These are phyloP conservation scores for Machimus rusticus DNA, from an alignment of 2,888 invertebrate species.

Conservation along the genomic window DNA sequence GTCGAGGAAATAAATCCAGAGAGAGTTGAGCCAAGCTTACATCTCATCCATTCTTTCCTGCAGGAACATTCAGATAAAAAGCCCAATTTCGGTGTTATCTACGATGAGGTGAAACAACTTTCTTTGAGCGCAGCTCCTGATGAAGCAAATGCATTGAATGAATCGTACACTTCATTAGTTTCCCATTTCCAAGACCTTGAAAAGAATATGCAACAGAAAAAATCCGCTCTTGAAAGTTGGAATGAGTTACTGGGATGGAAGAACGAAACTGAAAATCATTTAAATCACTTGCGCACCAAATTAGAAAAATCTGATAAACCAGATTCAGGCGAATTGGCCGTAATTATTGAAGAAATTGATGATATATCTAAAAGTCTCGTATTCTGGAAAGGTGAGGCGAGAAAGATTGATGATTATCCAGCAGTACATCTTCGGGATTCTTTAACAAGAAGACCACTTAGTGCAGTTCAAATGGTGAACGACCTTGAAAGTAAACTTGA, in stretches of 20 bases:
- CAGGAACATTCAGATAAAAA: slow-evolving; percentile 88
- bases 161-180: slow-evolving; percentile 78
- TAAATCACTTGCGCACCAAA: slow-evolving; percentile 82
- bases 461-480: slow-evolving; percentile 75
- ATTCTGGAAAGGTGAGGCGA: slow-evolving; percentile 75
- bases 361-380: slow-evolving; percentile 72
- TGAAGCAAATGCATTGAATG: slow-evolving; percentile 76
- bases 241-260: slow-evolving; percentile 83
- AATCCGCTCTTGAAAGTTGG: slow-evolving; percentile 81
- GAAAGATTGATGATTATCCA: slow-evolving; percentile 73
- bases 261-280: slow-evolving; percentile 78
- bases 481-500: slow-evolving; percentile 77
- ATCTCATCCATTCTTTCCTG: slow-evolving; percentile 79
- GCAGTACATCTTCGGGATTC: slow-evolving; percentile 75
- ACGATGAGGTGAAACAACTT: slow-evolving; percentile 83
- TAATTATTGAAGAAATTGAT: slow-evolving; percentile 74
- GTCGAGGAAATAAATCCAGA: slow-evolving; percentile 83
- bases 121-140: slow-evolving; percentile 74
- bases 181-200: slow-evolving; percentile 80
- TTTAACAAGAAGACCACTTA: slow-evolving; percentile 73
- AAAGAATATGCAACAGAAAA: slow-evolving; percentile 76
- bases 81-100: slow-evolving; percentile 78
- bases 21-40: slow-evolving; percentile 79
- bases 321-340: slow-evolving; percentile 73
- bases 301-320: slow-evolving; percentile 76